Percentiles rank a stretch among this genome's conserved stretches.
phyloP scores from a whole-genome alignment of 30 jellyfish, hydroid and myxozoan species.

The Aurelia coerulea region DNA sequence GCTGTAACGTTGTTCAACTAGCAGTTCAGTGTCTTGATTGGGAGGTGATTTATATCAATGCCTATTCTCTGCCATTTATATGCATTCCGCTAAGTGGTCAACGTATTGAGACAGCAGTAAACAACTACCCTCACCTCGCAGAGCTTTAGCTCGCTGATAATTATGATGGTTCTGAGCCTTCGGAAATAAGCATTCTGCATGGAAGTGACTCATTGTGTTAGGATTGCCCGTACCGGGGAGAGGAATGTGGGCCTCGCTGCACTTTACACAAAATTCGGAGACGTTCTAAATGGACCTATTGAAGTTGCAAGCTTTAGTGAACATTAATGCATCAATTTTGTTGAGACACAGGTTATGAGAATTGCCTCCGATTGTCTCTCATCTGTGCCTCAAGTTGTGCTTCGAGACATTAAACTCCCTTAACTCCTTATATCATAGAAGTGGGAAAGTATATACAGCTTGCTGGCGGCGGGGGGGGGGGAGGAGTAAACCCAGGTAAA shows the following conservation, averaged over 20 bases:
- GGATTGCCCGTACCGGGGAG: neutral
- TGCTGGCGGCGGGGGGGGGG: no score
- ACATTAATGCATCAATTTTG: neutral
- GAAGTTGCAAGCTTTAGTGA: neutral
- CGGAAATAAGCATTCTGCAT: neutral
- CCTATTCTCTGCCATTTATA: conserved; percentile 23
- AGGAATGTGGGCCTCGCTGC: neutral
- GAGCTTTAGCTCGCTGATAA: conserved; percentile 36
- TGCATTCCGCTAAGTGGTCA: conserved; percentile 55
- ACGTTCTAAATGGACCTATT: neutral
- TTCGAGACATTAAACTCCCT: neutral
- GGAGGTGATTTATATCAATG: conserved; percentile 4
- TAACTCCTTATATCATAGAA: no score
- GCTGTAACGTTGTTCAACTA: conserved; percentile 20
- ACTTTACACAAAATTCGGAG: neutral
- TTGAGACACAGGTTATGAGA: conserved; percentile 13
- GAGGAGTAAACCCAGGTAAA: no score
- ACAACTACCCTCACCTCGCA: conserved; percentile 22
- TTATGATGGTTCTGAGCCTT: neutral
- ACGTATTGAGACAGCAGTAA: neutral
- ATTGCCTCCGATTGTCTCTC: neutral
- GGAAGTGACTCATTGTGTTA: conserved; percentile 18
- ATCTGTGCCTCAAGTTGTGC: neutral
- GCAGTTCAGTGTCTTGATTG: conserved; percentile 10
- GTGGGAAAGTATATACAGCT: no score